Conservation (phyloP, 2,113 vertebrate genomes). For the Cavia porcellus region DNA sequence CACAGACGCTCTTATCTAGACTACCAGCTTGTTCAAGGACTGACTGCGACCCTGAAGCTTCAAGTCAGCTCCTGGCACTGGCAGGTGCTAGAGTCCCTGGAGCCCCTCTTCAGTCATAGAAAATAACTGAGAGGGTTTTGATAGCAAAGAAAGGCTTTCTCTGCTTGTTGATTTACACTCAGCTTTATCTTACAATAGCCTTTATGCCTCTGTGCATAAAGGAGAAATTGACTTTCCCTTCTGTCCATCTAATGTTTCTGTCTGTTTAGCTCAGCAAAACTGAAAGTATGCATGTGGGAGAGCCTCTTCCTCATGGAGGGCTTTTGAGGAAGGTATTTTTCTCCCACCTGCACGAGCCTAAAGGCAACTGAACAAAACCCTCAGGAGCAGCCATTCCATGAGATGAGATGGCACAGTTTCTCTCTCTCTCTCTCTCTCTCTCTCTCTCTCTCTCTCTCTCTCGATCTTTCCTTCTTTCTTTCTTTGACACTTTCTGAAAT, state of each 20-base stretch:
- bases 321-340: background rate
- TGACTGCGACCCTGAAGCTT: conserved; percentile 29
- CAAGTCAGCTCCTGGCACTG: conserved; percentile 54
- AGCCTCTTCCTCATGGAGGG: background rate
- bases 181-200: conserved; percentile 28
- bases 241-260: background rate
- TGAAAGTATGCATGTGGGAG: background rate
- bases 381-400: background rate
- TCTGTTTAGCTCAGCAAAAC: background rate
- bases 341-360: background rate
- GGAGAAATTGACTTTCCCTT: background rate
- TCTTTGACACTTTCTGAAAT: conserved; percentile 60
- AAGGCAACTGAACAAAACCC: background rate
- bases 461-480: background rate
- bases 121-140: conserved; percentile 46
- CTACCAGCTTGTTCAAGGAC: background rate
- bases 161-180: background rate
- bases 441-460: too few relatives aligned
- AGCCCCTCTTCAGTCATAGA: conserved; percentile 53
- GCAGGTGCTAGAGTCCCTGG: background rate
- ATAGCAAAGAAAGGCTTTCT: conserved; percentile 66
- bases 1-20: background rate
- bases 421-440: too few relatives aligned
- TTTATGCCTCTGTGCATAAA: conserved; percentile 50
- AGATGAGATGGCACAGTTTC: background rate